phyloP scores from a whole-genome alignment of 2,113 vertebrate genomes.

The Solenodon paradoxus region DNA sequence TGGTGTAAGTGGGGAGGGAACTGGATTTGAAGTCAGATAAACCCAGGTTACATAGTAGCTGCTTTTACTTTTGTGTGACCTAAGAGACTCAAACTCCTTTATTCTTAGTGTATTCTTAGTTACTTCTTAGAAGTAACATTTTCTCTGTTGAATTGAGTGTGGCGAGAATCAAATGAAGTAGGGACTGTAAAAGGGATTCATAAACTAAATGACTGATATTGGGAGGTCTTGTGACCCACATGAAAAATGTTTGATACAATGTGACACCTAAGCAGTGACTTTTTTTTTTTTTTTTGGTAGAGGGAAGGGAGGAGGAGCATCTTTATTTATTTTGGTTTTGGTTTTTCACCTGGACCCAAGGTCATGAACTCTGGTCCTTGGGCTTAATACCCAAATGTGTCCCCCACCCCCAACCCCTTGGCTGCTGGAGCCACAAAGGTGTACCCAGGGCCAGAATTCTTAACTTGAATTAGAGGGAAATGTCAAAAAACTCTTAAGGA shows the following conservation, averaged over 20 bases:
- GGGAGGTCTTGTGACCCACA: not conserved
- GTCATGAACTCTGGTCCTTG: no score
- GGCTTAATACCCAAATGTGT: no score
- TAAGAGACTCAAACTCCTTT: not conserved
- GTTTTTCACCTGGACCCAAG: no score
- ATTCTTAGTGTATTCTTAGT: not conserved
- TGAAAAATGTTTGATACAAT: not conserved
- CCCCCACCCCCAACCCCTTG: no score
- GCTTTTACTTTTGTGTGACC: not conserved
- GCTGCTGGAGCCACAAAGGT: no score
- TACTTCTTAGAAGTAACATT: not conserved
- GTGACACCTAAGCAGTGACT: not conserved
- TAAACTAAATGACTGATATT: not conserved
- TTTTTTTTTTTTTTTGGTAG: no score
- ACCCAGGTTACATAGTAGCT: not conserved
- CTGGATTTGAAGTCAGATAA: not conserved
- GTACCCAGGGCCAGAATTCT: not conserved
- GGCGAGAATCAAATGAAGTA: not conserved
- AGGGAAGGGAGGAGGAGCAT: no score
- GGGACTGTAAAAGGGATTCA: not conserved
- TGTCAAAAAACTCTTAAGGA: not conserved
- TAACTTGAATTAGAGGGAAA: not conserved
- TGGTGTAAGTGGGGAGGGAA: not conserved
- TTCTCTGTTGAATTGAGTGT: not conserved
- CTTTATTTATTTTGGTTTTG: no score